Percentiles rank a stretch among this genome's conserved stretches.
Evolutionary conservation across 1,140 invertebrate species (phyloP).

Genomic region (Dinoponera quadriceps): DNA sequence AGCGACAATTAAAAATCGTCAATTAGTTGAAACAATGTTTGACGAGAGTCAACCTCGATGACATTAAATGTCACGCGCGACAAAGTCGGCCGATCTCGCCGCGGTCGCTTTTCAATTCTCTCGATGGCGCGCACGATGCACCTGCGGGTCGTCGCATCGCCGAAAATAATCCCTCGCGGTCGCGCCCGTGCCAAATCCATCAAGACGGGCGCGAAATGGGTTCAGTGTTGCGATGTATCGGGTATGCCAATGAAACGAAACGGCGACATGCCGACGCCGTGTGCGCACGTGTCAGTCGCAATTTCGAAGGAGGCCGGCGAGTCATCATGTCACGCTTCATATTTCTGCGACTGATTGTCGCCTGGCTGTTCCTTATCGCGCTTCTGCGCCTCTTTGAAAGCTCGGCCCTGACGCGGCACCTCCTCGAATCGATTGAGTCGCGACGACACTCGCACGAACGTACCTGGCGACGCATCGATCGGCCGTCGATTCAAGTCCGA

Average conservation of each 20-base stretch:
- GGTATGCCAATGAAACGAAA: constrained; percentile 55
- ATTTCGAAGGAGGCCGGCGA: background rate
- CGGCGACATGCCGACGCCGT: background rate
- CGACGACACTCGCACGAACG: too few species aligned
- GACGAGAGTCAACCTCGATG: too few species aligned
- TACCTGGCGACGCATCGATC: too few species aligned
- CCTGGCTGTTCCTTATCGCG: constrained; percentile 15
- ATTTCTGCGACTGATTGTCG: constrained; percentile 23
- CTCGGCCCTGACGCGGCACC: background rate
- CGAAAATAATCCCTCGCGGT: constrained; percentile 67
- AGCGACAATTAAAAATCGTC: too few species aligned
- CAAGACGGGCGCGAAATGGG: constrained; percentile 56
- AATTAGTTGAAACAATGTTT: too few species aligned
- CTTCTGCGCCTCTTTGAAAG: constrained; percentile 11
- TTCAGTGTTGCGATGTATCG: constrained; percentile 40
- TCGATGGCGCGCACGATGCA: constrained; percentile 52
- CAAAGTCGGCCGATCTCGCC: background rate
- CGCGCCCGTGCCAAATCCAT: constrained; percentile 66
- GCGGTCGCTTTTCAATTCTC: constrained; percentile 4
- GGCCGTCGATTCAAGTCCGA: too few species aligned
- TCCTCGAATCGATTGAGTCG: background rate
- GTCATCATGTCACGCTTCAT: constrained; percentile 12
- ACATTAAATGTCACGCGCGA: too few species aligned
- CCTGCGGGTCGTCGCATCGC: constrained; percentile 28
- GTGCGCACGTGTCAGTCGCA: background rate